Percentiles rank a stretch among this genome's conserved stretches.
Evolutionary conservation across 2,113 vertebrate genomes (phyloP).

Genomic region (Mormyrus lacerda): DNA sequence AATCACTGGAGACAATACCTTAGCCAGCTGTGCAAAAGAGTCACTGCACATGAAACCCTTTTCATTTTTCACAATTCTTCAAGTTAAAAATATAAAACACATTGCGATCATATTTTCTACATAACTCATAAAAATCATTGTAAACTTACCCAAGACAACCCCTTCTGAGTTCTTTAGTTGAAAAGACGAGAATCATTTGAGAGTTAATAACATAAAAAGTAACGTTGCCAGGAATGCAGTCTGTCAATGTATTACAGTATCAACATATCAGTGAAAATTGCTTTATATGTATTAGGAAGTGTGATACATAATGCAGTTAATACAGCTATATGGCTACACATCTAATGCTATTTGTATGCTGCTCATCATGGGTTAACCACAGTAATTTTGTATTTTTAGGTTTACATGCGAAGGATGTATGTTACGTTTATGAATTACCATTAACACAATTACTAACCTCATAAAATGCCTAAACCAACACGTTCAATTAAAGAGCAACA

Average conservation of each 20-base stretch:
- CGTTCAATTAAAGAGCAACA: neutral
- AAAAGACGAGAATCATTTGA: neutral
- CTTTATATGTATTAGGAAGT: neutral
- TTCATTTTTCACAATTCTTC: neutral
- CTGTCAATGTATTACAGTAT: neutral
- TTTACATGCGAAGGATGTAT: neutral
- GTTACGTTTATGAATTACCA: neutral
- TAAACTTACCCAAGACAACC: neutral
- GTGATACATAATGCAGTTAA: neutral
- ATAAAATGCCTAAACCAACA: neutral
- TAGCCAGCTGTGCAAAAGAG: neutral
- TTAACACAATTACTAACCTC: neutral
- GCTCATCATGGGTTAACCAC: neutral
- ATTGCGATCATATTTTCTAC: neutral
- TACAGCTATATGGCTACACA: neutral
- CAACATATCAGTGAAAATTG: neutral
- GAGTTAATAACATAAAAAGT: neutral
- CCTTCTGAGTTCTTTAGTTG: neutral
- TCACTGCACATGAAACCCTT: neutral
- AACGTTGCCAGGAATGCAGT: neutral
- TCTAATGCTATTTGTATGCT: neutral
- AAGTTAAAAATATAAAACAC: neutral
- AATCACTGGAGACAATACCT: conserved; percentile 16
- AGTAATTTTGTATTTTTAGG: neutral
- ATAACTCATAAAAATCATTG: neutral